Conservation (phyloP, 2,797 vertebrate species). For the Pseudochaenichthys georgianus region DNA sequence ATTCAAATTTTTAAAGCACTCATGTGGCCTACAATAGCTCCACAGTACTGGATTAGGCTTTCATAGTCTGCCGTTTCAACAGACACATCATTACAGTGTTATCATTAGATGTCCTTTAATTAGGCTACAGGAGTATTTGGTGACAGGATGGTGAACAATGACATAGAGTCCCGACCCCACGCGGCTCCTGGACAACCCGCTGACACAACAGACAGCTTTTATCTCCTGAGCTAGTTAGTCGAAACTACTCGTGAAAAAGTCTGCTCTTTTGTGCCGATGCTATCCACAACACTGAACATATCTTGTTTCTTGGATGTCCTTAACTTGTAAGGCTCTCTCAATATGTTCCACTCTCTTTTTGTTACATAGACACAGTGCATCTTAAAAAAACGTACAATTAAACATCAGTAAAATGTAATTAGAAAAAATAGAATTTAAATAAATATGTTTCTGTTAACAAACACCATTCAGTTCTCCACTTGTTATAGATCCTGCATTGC, state of each 20-base stretch:
- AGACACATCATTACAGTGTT: slow-evolving; percentile 17
- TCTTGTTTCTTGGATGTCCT: slow-evolving; percentile 64
- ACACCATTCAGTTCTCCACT: not conserved
- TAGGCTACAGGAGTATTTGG: slow-evolving; percentile 36
- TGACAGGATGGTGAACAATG: slow-evolving; percentile 46
- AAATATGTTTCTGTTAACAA: not conserved
- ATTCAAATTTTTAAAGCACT: not conserved
- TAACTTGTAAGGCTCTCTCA: slow-evolving; percentile 6
- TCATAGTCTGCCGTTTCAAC: slow-evolving; percentile 2
- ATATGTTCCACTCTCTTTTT: slow-evolving; percentile 22
- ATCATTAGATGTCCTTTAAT: slow-evolving; percentile 51
- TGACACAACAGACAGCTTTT: slow-evolving; percentile 56
- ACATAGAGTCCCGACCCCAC: slow-evolving; percentile 40
- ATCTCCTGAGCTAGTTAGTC: slow-evolving; percentile 47
- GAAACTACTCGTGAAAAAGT: slow-evolving; percentile 60
- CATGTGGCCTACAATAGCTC: not conserved
- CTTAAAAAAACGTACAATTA: slow-evolving; percentile 1
- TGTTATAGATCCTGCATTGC: not conserved
- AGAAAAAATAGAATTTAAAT: slow-evolving; percentile 2
- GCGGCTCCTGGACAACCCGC: slow-evolving; percentile 26
- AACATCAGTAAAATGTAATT: not conserved
- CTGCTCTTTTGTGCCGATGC: slow-evolving; percentile 46
- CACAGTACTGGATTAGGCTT: not conserved
- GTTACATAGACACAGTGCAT: not conserved
- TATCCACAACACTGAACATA: slow-evolving; percentile 34